Evolutionary conservation across 2,888 invertebrate species (phyloP), one percentile per base, ranked within the genome.

Genomic region (Opisthograptis luteolata): DNA sequence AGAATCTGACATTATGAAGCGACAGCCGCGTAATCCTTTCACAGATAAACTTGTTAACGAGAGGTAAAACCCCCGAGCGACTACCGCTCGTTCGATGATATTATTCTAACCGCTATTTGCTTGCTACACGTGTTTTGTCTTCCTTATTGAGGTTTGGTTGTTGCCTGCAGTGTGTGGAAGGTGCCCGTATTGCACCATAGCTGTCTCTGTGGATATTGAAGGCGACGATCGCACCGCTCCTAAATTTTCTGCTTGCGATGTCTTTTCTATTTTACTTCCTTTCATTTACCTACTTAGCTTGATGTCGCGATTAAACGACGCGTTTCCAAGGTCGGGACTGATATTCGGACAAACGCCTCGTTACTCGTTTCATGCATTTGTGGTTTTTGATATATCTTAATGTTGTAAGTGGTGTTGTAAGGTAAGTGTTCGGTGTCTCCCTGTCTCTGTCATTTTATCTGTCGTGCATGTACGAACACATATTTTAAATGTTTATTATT

Each of bases 1-100:
- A 91, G 98, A 98, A 94, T 97, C 96, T 92, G 98, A 98, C 95
- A 98, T 98, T 92, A 98, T 98, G 98, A 98, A 98, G 95, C 95
- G 98, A 92, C 96, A 96, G 93, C 98, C 98, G 92, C 95, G 98
- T 94, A 96, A 98, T 93, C 97, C 98, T 92, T 95, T 96, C 94
- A 94, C 94, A 92, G 98, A 98, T 94, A 98, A 98, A 94, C 96
- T 98, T 91, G 98, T 98, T 91, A 98, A 98, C 93, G 97, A 96
- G 95, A 98, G 98, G 97, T 97, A 95, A 94, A 81, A 78, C 79
- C 66, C 74, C 71, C 81, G 87, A 82, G 86, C 79, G 81, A 60
- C 62, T 64, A 60, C 55, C 68, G 74, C 81, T 86, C 87, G 84
- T 78, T 77, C 80, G 82, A 78, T 52, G 79, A 84, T 84, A 80